A percentile compares a stretch with the other conserved stretches of the same genome.
Conservation (phyloP, 2,113 vertebrate genomes). For the Anhinga rufa region DNA sequence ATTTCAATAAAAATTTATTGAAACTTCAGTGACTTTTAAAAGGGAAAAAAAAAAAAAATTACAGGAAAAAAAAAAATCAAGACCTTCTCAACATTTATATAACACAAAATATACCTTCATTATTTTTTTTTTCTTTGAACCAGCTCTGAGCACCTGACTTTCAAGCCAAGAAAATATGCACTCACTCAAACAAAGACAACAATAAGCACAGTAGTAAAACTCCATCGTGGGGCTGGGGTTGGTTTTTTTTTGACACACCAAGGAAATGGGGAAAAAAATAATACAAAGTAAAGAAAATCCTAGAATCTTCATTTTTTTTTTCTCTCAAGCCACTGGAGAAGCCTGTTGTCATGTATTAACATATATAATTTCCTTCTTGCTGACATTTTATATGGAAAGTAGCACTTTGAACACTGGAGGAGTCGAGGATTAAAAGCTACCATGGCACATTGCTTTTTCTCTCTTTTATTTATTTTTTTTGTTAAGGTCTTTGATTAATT, state of each 20-base stretch:
- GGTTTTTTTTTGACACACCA: conserved; percentile 38
- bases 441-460: conserved; percentile 69
- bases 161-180: conserved; percentile 55
- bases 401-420: conserved; percentile 72
- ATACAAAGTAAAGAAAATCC: conserved; percentile 51
- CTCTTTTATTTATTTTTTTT: too few relatives aligned
- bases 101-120: conserved; percentile 91
- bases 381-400: conserved; percentile 49
- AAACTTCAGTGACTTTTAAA: conserved; percentile 88
- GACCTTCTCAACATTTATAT: conserved; percentile 79
- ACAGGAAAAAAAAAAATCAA: conserved; percentile 77
- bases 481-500: not conserved
- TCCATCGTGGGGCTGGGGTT: not conserved
- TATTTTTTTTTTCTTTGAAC: conserved; percentile 69
- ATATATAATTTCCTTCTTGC: not conserved
- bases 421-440: conserved; percentile 68
- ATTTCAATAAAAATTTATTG: conserved; percentile 88
- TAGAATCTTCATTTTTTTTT: not conserved
- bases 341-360: conserved; percentile 70
- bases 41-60: conserved; percentile 41
- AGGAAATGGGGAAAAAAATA: conserved; percentile 58
- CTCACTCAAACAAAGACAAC: conserved; percentile 58
- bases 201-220: conserved; percentile 61
- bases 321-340: conserved; percentile 78
- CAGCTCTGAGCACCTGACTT: conserved; percentile 72